Conservation (phyloP, 2,113 vertebrate genomes). For the Elgaria multicarinata region DNA sequence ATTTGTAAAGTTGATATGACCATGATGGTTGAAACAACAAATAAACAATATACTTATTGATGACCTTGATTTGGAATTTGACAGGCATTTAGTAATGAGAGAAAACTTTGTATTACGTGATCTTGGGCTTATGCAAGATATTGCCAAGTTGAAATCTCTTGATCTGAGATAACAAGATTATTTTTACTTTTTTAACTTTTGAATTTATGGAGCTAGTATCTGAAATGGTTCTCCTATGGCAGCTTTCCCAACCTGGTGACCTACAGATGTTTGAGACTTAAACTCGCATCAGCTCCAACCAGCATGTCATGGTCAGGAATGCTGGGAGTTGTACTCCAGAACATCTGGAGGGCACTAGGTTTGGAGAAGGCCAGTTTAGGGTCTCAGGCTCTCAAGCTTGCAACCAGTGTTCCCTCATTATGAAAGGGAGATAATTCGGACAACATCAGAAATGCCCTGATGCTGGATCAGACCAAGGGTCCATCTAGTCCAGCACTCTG, state of each 20-base stretch:
- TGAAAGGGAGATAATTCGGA: not conserved
- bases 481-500: too few relatives aligned
- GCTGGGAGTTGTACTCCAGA: too few relatives aligned
- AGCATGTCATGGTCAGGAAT: too few relatives aligned
- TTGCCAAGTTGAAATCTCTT: not conserved
- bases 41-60: not conserved
- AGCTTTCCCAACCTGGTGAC: too few relatives aligned
- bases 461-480: too few relatives aligned
- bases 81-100: not conserved
- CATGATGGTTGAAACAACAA: too few relatives aligned
- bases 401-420: not conserved
- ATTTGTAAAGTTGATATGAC: too few relatives aligned
- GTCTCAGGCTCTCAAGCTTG: not conserved
- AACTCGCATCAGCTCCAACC: too few relatives aligned
- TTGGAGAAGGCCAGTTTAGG: too few relatives aligned
- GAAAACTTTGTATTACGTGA: not conserved
- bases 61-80: not conserved
- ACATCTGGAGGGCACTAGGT: too few relatives aligned
- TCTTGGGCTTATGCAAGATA: not conserved
- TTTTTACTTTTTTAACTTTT: not conserved
- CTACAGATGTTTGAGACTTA: too few relatives aligned
- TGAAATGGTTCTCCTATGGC: not conserved
- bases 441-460: too few relatives aligned
- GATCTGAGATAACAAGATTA: not conserved
- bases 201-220: not conserved